Evolutionary conservation across 2,113 vertebrate species (phyloP), one percentile per base, ranked within the genome.

Genomic region (Siniperca chuatsi): DNA sequence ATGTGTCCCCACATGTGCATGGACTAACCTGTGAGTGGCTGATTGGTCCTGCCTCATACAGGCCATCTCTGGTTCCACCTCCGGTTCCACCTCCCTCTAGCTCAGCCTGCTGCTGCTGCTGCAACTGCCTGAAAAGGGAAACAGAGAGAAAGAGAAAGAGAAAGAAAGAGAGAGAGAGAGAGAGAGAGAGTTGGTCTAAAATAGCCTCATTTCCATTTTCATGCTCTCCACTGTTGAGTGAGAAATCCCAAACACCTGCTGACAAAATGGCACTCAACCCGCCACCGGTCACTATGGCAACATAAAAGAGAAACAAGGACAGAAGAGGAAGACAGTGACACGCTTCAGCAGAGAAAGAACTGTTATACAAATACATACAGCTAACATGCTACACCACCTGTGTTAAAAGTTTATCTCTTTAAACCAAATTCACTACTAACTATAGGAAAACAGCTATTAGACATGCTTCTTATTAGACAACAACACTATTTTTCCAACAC

Each of bases 71-170:
- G 21, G 95, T 94, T 2, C 96, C 93, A 1, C 96, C 96, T 85
- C 96, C 96, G 20, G 95, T 94, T 2, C 96, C 93, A 1, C 96
- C 96, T 85, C 96, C 96, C 18, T 98, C 98, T 64, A 98, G 82
- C 74, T 98, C 98, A 0, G 97, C 79, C 87, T 97, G 97, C 70
- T 97, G 97, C 78, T 97, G 97, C 83, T 97, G 97, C 81, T 97
- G 98, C 4, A 95, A 79, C 86, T 96, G 96, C 88, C 95, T 96
- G 83, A n/a, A 81, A 83, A 84, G 18, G 71, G 44, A 78, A 82
- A 78, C 46, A 11, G 20, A 62, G 33, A 77, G 7, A 74, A 33
- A 71, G 18, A 79, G 20, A 25, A 33, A 78, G 9, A 25, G 37
- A 78, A 7, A 18, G 40, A 52, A 8, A 11, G 42, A 15, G 46